Conservation (phyloP, 1,140 invertebrate species). For the Pinna nobilis region DNA sequence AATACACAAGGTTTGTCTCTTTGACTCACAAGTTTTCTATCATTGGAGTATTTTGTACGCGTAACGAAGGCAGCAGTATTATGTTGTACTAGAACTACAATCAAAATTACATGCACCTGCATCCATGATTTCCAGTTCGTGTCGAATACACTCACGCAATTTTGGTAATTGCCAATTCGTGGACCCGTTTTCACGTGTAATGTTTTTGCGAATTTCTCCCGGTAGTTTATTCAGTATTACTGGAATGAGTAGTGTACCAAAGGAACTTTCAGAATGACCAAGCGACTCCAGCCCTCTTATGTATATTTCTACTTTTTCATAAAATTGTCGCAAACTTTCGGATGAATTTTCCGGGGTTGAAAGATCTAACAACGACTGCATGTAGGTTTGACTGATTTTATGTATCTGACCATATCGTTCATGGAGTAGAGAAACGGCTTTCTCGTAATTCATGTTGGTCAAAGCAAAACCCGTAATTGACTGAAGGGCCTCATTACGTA, state of each 20-base stretch:
- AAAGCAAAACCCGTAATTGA: slow-evolving; percentile 19
- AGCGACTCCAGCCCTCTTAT: slow-evolving; percentile 23
- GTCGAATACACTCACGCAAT: no score
- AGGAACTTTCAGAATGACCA: slow-evolving; percentile 25
- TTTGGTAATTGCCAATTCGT: no score
- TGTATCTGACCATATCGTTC: slow-evolving; percentile 20
- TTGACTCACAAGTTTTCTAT: no score
- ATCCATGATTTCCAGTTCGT: no score
- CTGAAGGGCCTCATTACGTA: neutral
- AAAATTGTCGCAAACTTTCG: slow-evolving; percentile 20
- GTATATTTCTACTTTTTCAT: slow-evolving; percentile 37
- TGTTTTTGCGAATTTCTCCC: slow-evolving; percentile 3
- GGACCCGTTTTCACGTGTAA: slow-evolving; percentile 11
- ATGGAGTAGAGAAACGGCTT: slow-evolving; percentile 5
- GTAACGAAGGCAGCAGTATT: no score
- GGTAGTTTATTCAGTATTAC: slow-evolving; percentile 25
- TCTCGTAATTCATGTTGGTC: slow-evolving; percentile 16
- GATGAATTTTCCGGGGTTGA: neutral
- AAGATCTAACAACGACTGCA: slow-evolving; percentile 7
- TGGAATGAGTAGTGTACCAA: slow-evolving; percentile 20
- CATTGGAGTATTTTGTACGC: no score
- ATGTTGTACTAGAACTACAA: no score
- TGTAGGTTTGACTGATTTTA: slow-evolving; percentile 19
- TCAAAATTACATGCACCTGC: no score
- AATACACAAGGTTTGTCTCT: no score